Percentiles rank a stretch among this genome's conserved stretches.
Conservation (phyloP, 1,140 invertebrate genomes). For the Heliothis virescens region DNA sequence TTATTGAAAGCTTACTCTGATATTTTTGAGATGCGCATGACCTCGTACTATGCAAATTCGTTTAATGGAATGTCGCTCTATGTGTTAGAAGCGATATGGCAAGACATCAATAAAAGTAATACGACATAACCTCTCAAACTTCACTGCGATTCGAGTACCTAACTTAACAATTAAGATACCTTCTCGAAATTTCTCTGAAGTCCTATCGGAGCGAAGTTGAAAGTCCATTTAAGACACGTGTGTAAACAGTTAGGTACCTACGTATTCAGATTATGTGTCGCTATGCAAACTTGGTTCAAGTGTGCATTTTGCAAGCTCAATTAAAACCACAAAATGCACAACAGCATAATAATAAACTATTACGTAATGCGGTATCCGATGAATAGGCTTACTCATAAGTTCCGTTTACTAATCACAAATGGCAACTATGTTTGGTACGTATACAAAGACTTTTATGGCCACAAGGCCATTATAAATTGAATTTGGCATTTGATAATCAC, state of each 20-base stretch:
- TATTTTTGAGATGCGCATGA: constrained; percentile 6
- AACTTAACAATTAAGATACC: neutral
- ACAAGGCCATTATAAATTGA: constrained; percentile 46
- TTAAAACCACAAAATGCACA: constrained; percentile 27
- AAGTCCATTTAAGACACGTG: constrained; percentile 43
- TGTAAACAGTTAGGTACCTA: constrained; percentile 28
- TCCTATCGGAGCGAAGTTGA: neutral
- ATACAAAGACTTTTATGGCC: constrained; percentile 25
- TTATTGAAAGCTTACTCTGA: constrained; percentile 16
- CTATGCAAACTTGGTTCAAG: constrained; percentile 27
- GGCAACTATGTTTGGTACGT: constrained; percentile 42
- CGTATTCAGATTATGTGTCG: constrained; percentile 17
- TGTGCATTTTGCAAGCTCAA: neutral
- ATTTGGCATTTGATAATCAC: constrained; percentile 45
- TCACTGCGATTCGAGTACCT: neutral
- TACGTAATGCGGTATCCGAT: constrained; percentile 39
- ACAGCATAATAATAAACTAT: constrained; percentile 34
- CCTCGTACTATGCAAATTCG: constrained; percentile 14
- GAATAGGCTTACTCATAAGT: constrained; percentile 35
- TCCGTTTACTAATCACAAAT: constrained; percentile 39
- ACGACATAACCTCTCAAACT: neutral
- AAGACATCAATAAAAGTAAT: neutral
- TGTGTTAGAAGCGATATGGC: no score
- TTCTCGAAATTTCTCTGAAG: constrained; percentile 26
- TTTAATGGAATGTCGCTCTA: no score